Evolutionary conservation across 2,888 invertebrate species (phyloP).

Genomic region (Aphidoletes aphidimyza): DNA sequence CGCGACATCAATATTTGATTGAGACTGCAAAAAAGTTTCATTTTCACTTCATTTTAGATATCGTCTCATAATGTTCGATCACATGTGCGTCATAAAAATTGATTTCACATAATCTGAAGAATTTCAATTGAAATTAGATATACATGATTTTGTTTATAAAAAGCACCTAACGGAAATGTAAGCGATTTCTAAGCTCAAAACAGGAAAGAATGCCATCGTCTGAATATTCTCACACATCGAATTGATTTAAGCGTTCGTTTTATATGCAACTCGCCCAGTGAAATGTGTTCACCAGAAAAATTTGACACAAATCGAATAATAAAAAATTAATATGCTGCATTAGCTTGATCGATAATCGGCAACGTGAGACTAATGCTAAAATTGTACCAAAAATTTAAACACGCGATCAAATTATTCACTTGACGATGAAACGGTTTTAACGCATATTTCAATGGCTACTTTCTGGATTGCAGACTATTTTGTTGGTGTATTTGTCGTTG

Average conservation of each 20-base stretch:
- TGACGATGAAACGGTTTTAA: neutral
- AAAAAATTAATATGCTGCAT: constrained; percentile 39
- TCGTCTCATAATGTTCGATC: neutral
- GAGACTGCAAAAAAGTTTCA: constrained; percentile 20
- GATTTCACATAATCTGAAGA: neutral
- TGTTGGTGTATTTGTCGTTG: neutral
- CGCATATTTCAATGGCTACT: neutral
- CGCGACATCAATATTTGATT: neutral
- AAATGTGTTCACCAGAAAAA: neutral
- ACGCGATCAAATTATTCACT: neutral
- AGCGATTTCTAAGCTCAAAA: constrained; percentile 35
- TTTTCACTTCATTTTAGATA: constrained; percentile 15
- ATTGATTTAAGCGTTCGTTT: constrained; percentile 7
- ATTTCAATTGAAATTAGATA: neutral
- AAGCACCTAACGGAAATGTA: neutral
- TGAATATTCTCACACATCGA: constrained; percentile 26
- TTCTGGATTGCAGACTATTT: neutral
- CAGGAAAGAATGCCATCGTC: neutral
- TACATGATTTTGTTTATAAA: no score
- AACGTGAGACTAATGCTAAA: constrained; percentile 13
- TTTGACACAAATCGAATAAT: neutral
- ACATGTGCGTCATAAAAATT: constrained; percentile 35
- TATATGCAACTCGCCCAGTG: neutral
- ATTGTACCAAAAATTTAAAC: neutral
- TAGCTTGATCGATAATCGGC: constrained; percentile 8